Conservation (phyloP, 2,888 invertebrate genomes). For the Flexamia atlantica region DNA sequence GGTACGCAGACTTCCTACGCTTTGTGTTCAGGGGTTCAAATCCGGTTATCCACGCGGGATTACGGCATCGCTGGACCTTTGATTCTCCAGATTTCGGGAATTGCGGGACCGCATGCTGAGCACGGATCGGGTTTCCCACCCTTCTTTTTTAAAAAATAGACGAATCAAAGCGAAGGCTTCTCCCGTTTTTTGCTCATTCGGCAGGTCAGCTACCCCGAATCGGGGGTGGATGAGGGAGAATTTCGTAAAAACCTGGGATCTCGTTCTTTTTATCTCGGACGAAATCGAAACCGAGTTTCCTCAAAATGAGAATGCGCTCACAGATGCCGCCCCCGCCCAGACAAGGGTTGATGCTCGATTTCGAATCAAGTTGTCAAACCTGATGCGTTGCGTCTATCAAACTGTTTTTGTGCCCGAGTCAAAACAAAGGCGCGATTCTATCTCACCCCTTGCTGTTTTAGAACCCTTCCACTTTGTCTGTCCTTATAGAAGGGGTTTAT, state of each 20-base stretch:
- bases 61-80: constrained; percentile 10
- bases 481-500: constrained; percentile 11
- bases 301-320: constrained; percentile 31
- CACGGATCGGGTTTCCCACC: constrained; percentile 55
- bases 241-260: constrained; percentile 21
- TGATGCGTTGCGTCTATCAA: constrained; percentile 41
- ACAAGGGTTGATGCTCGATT: constrained; percentile 50
- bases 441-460: constrained; percentile 44
- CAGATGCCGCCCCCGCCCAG: constrained; percentile 5
- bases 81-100: constrained; percentile 15
- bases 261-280: constrained; percentile 31
- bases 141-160: constrained; percentile 43
- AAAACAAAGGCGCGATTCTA: constrained; percentile 46
- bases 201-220: constrained; percentile 49
- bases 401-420: constrained; percentile 48
- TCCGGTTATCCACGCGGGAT: constrained; percentile 57
- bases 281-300: constrained; percentile 56
- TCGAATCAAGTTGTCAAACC: constrained; percentile 54
- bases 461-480: constrained; percentile 43
- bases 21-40: not conserved
- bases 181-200: constrained; percentile 14
- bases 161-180: constrained; percentile 40
- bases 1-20: constrained; percentile 10
- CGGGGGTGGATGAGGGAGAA: constrained; percentile 17
- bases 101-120: constrained; percentile 54